These are phyloP conservation scores for Macroglossus sobrinus DNA, from an alignment of 2,113 vertebrate genomes.

Conservation along the genomic window DNA sequence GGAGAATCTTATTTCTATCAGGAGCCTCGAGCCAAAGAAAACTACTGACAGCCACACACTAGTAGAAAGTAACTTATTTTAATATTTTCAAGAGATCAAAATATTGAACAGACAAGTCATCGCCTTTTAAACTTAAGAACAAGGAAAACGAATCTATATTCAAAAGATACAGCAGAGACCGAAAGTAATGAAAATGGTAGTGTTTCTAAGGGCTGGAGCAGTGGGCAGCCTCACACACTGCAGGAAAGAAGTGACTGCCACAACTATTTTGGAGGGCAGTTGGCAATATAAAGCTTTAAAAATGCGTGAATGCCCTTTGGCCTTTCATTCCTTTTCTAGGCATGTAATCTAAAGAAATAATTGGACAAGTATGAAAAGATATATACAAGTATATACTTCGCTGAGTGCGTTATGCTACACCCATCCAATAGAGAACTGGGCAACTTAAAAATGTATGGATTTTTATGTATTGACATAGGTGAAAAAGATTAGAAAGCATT, in stretches of 20 bases:
- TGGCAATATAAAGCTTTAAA: slow-evolving; percentile 27
- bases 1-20: slow-evolving; percentile 2
- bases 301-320: not conserved
- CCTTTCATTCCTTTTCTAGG: not conserved
- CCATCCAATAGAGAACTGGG: not conserved
- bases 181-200: not conserved
- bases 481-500: not conserved
- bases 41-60: not conserved
- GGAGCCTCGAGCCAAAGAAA: not conserved
- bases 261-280: not conserved
- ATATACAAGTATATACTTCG: not conserved
- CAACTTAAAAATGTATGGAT: not conserved
- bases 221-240: not conserved
- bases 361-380: not conserved
- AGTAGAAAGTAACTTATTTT: slow-evolving; percentile 8
- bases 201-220: not conserved
- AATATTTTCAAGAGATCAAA: not conserved
- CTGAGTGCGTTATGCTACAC: not conserved
- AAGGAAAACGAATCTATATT: slow-evolving; percentile 22
- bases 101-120: not conserved
- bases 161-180: slow-evolving; percentile 15
- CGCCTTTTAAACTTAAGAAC: slow-evolving; percentile 24
- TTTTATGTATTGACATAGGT: not conserved
- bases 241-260: not conserved
- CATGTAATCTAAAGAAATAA: slow-evolving; percentile 20